A percentile compares a stretch with the other conserved stretches of the same genome.
phyloP scores from a whole-genome alignment of 2,113 vertebrate species.

The Megalops atlanticus region DNA sequence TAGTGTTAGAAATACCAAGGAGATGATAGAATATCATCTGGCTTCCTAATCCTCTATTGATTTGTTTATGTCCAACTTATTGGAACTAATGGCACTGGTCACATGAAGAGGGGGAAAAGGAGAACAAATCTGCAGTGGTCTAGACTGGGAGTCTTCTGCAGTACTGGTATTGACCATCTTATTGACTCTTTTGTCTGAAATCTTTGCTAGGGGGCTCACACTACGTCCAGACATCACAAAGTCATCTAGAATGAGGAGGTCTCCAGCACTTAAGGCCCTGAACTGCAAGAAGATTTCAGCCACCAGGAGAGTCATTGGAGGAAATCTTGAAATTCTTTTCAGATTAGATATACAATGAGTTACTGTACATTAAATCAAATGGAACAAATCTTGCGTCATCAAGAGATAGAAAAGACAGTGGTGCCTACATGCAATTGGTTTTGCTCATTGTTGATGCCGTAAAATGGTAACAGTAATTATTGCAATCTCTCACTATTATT shows the following conservation, averaged over 20 bases:
- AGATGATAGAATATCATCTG: conserved; percentile 34
- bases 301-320: neutral
- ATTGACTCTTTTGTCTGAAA: conserved; percentile 41
- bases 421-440: neutral
- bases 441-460: neutral
- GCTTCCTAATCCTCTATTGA: conserved; percentile 37
- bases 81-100: conserved; percentile 33
- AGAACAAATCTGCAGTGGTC: conserved; percentile 25
- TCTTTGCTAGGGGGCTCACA: conserved; percentile 36
- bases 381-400: neutral
- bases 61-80: conserved; percentile 35
- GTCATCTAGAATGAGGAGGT: conserved; percentile 17
- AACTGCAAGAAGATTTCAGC: conserved; percentile 4
- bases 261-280: conserved; percentile 16
- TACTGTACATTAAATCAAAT: neutral
- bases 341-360: too few species aligned
- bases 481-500: neutral
- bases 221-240: conserved; percentile 38
- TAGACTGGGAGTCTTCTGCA: conserved; percentile 34
- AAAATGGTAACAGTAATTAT: neutral
- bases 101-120: conserved; percentile 6
- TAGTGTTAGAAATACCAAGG: conserved; percentile 32
- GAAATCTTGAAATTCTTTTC: too few species aligned
- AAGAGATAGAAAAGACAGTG: neutral
- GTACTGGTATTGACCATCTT: conserved; percentile 34